phyloP scores from a whole-genome alignment of 1,140 invertebrate species.

The Acromyrmex charruanus region DNA sequence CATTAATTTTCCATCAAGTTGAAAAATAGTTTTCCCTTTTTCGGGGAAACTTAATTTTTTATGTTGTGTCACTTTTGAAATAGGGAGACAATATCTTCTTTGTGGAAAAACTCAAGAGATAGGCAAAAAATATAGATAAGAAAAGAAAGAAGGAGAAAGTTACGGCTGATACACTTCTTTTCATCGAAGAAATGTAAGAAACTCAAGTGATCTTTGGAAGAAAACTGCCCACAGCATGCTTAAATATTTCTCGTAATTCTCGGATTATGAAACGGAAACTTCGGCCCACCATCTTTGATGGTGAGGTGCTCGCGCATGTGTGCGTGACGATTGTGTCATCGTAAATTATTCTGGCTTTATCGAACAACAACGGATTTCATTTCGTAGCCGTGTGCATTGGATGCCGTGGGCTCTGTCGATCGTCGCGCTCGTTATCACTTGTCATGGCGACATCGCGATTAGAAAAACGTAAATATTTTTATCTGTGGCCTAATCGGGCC shows the following conservation, averaged over 20 bases:
- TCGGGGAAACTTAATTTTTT: too few relatives aligned
- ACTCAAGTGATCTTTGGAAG: neutral
- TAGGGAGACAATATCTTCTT: neutral
- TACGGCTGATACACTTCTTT: constrained; percentile 1
- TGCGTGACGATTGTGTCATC: constrained; percentile 7
- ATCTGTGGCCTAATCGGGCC: neutral
- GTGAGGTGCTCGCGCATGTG: neutral
- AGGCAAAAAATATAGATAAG: constrained; percentile 18
- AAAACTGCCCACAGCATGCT: neutral
- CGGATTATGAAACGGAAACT: constrained; percentile 38
- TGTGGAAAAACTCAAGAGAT: neutral
- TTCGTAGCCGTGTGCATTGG: constrained; percentile 5
- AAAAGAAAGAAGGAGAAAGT: neutral
- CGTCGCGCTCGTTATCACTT: constrained; percentile 43
- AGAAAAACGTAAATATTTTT: constrained; percentile 64
- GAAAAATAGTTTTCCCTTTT: too few relatives aligned
- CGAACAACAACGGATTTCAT: constrained; percentile 34
- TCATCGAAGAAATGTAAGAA: constrained; percentile 34
- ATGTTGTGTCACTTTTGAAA: too few relatives aligned
- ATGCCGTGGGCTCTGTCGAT: neutral
- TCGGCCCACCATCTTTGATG: neutral
- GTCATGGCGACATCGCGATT: constrained; percentile 47
- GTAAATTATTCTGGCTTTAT: constrained; percentile 60
- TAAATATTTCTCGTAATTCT: constrained; percentile 20
- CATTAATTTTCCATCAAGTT: too few relatives aligned